Evolutionary conservation across 2,113 vertebrate species (phyloP).

Genomic region (Sarotherodon lohbergeri): DNA sequence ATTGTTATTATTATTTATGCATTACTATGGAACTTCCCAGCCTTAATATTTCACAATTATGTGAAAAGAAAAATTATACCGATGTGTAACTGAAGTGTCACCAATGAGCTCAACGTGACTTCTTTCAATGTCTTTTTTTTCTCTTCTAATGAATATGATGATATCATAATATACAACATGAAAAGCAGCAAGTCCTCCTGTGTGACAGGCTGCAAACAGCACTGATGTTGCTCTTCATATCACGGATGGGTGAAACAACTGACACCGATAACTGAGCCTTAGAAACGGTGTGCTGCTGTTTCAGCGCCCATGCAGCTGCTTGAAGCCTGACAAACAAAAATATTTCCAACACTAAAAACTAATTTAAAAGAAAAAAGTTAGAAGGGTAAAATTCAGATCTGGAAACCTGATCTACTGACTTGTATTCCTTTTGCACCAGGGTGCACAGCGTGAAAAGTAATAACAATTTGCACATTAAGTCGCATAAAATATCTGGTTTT

Average conservation of each 20-base stretch:
- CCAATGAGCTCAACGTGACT: neutral
- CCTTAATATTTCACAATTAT: neutral
- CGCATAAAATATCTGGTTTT: neutral
- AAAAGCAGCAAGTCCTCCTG: neutral
- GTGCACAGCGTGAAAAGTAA: neutral
- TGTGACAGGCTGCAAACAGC: neutral
- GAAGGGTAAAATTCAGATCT: neutral
- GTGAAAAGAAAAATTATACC: neutral
- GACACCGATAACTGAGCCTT: neutral
- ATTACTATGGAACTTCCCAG: neutral
- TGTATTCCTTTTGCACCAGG: neutral
- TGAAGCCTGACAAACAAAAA: neutral
- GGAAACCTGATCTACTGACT: neutral
- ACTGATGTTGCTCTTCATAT: neutral
- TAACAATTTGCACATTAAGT: neutral
- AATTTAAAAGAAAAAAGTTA: neutral
- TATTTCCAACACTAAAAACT: neutral
- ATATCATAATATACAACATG: neutral
- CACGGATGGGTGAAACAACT: neutral
- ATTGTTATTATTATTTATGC: neutral
- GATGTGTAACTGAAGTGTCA: neutral
- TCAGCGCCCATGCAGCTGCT: neutral
- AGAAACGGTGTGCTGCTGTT: neutral
- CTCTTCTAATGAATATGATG: neutral
- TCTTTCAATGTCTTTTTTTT: neutral